phyloP scores from a whole-genome alignment of 1,140 invertebrate genomes.

The Drosophila burlai region DNA sequence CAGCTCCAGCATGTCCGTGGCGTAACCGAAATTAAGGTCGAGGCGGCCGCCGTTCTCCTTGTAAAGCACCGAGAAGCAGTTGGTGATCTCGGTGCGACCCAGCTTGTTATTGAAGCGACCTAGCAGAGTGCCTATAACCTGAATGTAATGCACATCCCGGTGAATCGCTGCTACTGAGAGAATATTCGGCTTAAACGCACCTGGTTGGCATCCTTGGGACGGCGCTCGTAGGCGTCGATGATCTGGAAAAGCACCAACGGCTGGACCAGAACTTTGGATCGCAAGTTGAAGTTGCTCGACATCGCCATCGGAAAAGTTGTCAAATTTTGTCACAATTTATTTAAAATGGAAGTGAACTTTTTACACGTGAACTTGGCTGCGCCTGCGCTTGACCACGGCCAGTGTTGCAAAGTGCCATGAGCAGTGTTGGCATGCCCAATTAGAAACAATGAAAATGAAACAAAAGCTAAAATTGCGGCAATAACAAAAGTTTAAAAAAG shows the following conservation, averaged over 20 bases:
- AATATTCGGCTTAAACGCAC: not conserved
- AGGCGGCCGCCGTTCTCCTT: slow-evolving; percentile 50
- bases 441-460: slow-evolving; percentile 1
- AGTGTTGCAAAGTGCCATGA: slow-evolving; percentile 14
- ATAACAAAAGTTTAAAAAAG: no score
- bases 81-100: slow-evolving; percentile 61
- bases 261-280: slow-evolving; percentile 52
- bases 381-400: not conserved
- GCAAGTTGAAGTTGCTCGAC: slow-evolving; percentile 35
- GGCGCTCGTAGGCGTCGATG: slow-evolving; percentile 65
- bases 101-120: slow-evolving; percentile 35
- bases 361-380: slow-evolving; percentile 48
- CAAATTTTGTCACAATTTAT: not conserved
- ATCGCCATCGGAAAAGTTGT: not conserved
- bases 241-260: slow-evolving; percentile 71
- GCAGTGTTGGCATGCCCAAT: not conserved
- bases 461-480: not conserved
- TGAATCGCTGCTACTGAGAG: not conserved
- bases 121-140: slow-evolving; percentile 62
- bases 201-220: slow-evolving; percentile 40
- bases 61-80: slow-evolving; percentile 55
- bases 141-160: not conserved
- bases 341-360: not conserved
- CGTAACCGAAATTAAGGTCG: slow-evolving; percentile 58
- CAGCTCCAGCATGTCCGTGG: slow-evolving; percentile 59